Conservation (phyloP, 2,888 invertebrate genomes). For the Oligia fasciuncula region DNA sequence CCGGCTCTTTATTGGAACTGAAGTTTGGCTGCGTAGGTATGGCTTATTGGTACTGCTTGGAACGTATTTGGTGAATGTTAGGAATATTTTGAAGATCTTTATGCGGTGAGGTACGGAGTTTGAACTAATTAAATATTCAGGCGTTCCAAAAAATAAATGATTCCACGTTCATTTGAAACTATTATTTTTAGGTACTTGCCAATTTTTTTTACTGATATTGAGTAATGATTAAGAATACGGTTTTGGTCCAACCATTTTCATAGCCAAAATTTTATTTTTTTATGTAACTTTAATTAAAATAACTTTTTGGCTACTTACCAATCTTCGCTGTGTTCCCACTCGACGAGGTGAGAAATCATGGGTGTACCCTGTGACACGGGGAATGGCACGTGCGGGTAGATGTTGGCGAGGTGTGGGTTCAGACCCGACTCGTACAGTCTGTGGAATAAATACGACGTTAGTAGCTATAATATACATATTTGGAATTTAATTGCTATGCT, state of each 20-base stretch:
- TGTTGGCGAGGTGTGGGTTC: slow-evolving; percentile 92
- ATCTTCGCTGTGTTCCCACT: slow-evolving; percentile 96
- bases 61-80: not conserved
- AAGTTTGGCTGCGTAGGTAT: slow-evolving; percentile 51
- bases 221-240: not conserved
- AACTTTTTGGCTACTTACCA: slow-evolving; percentile 86
- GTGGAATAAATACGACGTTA: slow-evolving; percentile 21
- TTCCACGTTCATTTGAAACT: no score
- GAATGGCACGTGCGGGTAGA: slow-evolving; percentile 94
- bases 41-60: slow-evolving; percentile 20
- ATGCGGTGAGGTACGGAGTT: no score
- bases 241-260: not conserved
- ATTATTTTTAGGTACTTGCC: no score
- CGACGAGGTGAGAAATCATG: slow-evolving; percentile 95
- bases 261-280: not conserved
- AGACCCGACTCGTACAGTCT: slow-evolving; percentile 94
- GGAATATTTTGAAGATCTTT: not conserved
- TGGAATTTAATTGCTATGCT: not conserved
- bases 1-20: slow-evolving; percentile 76
- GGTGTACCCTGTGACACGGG: slow-evolving; percentile 97
- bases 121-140: no score
- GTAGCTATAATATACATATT: no score
- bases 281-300: not conserved
- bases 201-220: no score
- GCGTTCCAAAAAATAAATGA: no score